These are phyloP conservation scores for Calephelis nemesis DNA, from an alignment of 1,140 invertebrate genomes.

Conservation along the genomic window DNA sequence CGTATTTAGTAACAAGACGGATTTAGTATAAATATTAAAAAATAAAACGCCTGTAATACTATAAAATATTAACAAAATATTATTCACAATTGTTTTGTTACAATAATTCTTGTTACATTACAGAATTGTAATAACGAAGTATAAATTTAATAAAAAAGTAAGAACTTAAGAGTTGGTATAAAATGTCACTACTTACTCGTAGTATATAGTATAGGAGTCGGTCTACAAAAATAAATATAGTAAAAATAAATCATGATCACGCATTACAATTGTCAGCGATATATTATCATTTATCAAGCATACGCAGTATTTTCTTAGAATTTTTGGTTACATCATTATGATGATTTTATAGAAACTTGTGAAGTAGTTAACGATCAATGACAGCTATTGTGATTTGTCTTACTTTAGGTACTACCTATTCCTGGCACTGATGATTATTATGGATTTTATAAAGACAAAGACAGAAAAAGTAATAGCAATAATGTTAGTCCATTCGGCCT, in stretches of 20 bases:
- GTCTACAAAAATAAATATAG: not conserved
- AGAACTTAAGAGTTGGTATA: not conserved
- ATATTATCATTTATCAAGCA: not conserved
- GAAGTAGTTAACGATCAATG: not conserved
- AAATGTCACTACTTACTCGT: not conserved
- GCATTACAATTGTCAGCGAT: not conserved
- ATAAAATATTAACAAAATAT: no score
- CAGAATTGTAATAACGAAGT: not conserved
- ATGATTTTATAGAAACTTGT: not conserved
- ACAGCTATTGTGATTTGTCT: no score
- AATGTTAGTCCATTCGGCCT: no score
- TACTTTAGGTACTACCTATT: not conserved
- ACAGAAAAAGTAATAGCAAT: no score
- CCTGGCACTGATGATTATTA: not conserved
- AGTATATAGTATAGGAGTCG: not conserved
- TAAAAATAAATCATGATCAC: not conserved
- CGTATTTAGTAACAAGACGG: no score
- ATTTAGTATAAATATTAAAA: no score
- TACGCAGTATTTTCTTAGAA: not conserved
- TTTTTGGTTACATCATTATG: not conserved
- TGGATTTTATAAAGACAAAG: no score
- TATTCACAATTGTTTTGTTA: no score
- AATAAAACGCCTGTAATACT: no score
- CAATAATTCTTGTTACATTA: not conserved
- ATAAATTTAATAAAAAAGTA: not conserved